Base-by-base conservation (phyloP, 2,113 vertebrate species). In the Ceyx cyanopectus region DNA sequence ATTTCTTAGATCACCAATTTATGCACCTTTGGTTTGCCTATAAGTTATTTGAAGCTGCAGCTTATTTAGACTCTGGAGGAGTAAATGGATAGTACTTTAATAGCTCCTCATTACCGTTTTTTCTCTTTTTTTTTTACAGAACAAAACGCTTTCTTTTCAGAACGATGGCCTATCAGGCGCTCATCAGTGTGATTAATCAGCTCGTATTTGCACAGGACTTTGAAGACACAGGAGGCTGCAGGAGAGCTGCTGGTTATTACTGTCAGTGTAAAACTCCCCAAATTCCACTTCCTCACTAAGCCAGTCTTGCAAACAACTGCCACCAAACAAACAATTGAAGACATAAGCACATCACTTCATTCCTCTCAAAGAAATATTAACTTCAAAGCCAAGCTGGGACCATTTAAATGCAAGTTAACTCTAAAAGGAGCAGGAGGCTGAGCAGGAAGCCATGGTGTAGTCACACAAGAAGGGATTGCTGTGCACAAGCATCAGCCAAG, bases 181-280 rank as follows among this genome's bases (percentile, higher is more conserved):
- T 78, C 85, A 75, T 87, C 92, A 72, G 34, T 14, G 89, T 75
- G 72, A 96, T 94, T 89, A 92, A 91, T 81, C 76, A 70, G 29
- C 37, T 62, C 18, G 6, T 80, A 51, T 92, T 91, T 80, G 68
- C 57, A 32, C 34, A 65, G 40, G 40, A 32, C 85, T 92, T 88
- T 68, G 87, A 94, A 93, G 89, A 57, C 54, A 26, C 75, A 43
- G 41, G 41, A 50, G 61, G 63, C 70, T 83, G 67, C 37, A 56
- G 70, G 81, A 93, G 32, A 45, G 56, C 85, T 81, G 54, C 2
- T 10, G 67, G 53, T 95, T 89, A 89, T 74, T 89, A 74, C 41
- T 70, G 81, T 53, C 65, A 12, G 41, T 56, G 75, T 56, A 78
- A 93, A 93, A 92, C 50, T 65, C 70, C 43, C 51, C 12, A 12